Conservation (phyloP, 2,113 vertebrate species). For the Tyto alba region DNA sequence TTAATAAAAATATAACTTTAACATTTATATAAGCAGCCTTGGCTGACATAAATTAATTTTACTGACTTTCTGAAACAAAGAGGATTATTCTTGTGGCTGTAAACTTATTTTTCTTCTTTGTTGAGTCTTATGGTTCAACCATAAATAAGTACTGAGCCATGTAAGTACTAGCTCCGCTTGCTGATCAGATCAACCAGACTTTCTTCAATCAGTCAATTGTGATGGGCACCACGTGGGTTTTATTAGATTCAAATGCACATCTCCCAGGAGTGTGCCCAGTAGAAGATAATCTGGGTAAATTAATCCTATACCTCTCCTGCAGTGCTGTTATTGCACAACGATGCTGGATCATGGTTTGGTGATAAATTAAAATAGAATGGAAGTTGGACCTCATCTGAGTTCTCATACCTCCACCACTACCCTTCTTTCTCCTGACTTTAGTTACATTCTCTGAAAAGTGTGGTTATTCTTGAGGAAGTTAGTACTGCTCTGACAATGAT, state of each 20-base stretch:
- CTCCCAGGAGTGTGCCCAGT: not conserved
- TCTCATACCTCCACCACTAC: not conserved
- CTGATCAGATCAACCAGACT: not conserved
- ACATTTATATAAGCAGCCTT: not conserved
- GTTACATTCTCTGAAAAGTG: not conserved
- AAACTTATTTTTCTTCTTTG: not conserved
- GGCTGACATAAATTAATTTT: not conserved
- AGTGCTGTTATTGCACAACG: not conserved
- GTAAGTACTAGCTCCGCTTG: not conserved
- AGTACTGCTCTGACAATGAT: accelerated
- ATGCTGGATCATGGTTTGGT: not conserved
- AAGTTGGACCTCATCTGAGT: not conserved
- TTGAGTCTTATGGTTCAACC: not conserved
- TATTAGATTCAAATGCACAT: not conserved
- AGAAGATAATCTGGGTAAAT: not conserved
- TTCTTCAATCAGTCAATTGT: not conserved
- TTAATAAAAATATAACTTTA: not conserved
- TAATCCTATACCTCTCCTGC: not conserved
- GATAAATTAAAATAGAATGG: not conserved
- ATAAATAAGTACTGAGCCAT: not conserved
- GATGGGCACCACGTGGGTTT: not conserved
- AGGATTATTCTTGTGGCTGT: not conserved
- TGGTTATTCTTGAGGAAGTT: not conserved
- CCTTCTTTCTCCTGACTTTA: not conserved
- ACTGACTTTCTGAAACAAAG: not conserved